Percentiles rank a stretch among this genome's conserved stretches.
Conservation (phyloP, 2,113 vertebrate genomes). For the Corythornis cristatus region DNA sequence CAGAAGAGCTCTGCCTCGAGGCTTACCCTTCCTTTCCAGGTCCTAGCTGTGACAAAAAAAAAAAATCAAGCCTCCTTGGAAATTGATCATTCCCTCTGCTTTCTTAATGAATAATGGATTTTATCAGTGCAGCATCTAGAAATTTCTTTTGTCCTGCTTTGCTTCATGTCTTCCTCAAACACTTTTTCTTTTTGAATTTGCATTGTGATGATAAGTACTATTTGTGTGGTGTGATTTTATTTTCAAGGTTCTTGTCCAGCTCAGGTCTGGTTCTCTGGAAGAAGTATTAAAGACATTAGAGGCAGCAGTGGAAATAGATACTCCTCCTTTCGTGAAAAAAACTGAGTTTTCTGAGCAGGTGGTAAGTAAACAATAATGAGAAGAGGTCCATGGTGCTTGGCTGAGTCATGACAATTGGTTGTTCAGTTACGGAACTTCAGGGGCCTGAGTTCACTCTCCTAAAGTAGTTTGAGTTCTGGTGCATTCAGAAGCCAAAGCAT, state of each 20-base stretch:
- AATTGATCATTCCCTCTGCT: neutral
- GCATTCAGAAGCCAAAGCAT: neutral
- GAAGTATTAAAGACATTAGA: conserved; percentile 75
- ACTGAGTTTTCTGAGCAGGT: conserved; percentile 83
- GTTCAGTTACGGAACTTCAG: neutral
- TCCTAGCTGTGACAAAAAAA: neutral
- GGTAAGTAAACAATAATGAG: conserved; percentile 75
- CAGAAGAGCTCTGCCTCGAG: neutral
- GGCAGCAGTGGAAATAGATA: conserved; percentile 53
- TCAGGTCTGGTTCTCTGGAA: conserved; percentile 72
- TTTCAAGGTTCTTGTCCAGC: conserved; percentile 81
- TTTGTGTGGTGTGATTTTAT: neutral
- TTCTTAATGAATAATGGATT: neutral
- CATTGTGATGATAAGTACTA: neutral
- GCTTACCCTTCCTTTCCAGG: neutral
- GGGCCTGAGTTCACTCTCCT: neutral
- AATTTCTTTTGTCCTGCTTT: neutral
- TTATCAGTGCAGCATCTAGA: neutral
- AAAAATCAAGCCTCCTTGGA: neutral
- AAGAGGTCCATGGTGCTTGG: neutral
- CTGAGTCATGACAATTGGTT: neutral
- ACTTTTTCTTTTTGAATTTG: neutral
- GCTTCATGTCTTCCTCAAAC: neutral
- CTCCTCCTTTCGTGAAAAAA: conserved; percentile 83
- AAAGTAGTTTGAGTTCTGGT: neutral